Base-by-base conservation (phyloP, 1,140 invertebrate species). In the Leptinotarsa undecemlineata region DNA sequence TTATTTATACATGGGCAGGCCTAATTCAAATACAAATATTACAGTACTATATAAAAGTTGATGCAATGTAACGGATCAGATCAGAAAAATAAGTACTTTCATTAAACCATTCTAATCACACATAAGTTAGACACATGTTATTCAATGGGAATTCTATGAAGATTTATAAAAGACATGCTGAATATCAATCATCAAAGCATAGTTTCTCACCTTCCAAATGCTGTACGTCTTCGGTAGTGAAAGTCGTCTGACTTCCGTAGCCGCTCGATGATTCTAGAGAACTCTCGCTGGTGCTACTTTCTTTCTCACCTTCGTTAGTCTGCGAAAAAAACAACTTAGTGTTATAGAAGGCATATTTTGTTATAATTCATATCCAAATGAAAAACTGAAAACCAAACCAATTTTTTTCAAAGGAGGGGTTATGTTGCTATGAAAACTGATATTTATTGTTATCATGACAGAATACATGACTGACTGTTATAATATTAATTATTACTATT, bases 241-340 rank as follows among this genome's bases (percentile, higher is more conserved):
- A 88, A 13, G 90, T 90, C 23, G 89, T 91, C 79, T 93, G 91
- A 80, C 92, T 94, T 61, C 92, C 91, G 79, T 93, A 93, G 13
- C 91, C 92, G 82, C 91, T 93, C n/a, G 90, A 92, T 0, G 92
- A 92, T 78, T 92, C 92, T 57, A 93, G 81, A 3, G 91, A 93
- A 57, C 92, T 92, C 77, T 93, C 92, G 68, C 91, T 92, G 2
- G 91, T 92, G 75, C 91, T 90, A 74, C 90, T 90, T 78, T 92
- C 90, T 77, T 90, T 90, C 78, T 88, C 87, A 61, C 81, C 81
- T 80, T 87, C 86, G 75, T 77, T 74, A 75, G 84, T 72, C 66
- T 73, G 77, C 71, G 63, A 62, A 62, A 74, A 74, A 23, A 42
- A 42, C 33, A 42, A 0, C 8, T 42, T 3, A 42, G 33, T 42